A percentile compares a stretch with the other conserved stretches of the same genome.
phyloP scores from a whole-genome alignment of 2,888 invertebrate species.

The Balanococcus diminutus region DNA sequence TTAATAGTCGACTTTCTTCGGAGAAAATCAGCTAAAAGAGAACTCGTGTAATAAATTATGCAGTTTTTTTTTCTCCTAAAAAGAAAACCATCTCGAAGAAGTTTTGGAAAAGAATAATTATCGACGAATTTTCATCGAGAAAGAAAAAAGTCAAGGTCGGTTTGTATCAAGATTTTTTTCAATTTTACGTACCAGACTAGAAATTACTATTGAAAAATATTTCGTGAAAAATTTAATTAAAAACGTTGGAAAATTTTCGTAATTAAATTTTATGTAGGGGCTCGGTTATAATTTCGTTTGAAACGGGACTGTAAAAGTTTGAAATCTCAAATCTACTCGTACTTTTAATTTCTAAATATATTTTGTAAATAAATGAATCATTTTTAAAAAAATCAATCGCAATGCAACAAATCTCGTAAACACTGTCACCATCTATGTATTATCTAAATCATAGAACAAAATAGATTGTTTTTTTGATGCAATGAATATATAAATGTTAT shows the following conservation, averaged over 20 bases:
- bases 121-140: not conserved
- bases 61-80: not conserved
- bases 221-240: not conserved
- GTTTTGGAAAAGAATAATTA: not conserved
- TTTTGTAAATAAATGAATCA: not conserved
- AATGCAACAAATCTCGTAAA: not conserved
- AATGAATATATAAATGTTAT: not conserved
- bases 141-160: not conserved
- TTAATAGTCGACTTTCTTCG: too few species aligned
- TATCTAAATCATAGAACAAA: not conserved
- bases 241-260: not conserved
- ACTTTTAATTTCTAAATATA: not conserved
- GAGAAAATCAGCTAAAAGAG: too few species aligned
- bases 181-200: not conserved
- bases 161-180: not conserved
- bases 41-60: conserved; percentile 9
- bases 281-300: not conserved
- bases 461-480: not conserved
- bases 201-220: not conserved
- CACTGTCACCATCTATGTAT: not conserved
- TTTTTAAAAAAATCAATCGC: too few species aligned
- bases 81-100: not conserved
- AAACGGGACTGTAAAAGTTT: not conserved
- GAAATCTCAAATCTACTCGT: too few species aligned
- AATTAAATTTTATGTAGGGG: not conserved